A percentile compares a stretch with the other conserved stretches of the same genome.
phyloP scores from a whole-genome alignment of 37 sponge, comb jelly and placozoan species.

The Geodia barretti region DNA sequence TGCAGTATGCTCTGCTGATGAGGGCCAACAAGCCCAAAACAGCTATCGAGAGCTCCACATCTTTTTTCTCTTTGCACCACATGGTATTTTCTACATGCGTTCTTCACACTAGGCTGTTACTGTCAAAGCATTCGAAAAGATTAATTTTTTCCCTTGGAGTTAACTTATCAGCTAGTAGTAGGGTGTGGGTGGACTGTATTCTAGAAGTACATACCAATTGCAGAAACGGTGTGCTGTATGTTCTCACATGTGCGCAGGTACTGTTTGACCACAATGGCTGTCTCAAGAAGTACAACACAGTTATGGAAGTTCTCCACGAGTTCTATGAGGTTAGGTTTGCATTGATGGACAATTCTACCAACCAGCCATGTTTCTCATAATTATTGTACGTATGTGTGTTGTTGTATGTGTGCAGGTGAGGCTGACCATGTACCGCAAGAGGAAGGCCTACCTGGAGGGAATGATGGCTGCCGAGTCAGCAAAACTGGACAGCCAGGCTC shows the following conservation, averaged over 20 bases:
- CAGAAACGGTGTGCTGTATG: not conserved
- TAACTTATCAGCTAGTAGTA: too few relatives aligned
- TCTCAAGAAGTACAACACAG: conserved; percentile 71
- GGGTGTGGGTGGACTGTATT: too few relatives aligned
- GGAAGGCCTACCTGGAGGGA: conserved; percentile 87
- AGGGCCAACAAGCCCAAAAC: too few relatives aligned
- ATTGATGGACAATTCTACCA: not conserved
- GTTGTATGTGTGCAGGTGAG: conserved; percentile 33
- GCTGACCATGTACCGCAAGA: conserved; percentile 68
- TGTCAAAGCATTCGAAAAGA: too few relatives aligned
- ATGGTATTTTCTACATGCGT: too few relatives aligned
- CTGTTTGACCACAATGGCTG: conserved; percentile 89
- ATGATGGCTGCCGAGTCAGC: conserved; percentile 85
- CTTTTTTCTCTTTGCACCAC: too few relatives aligned
- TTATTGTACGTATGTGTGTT: too few relatives aligned
- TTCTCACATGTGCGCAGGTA: conserved; percentile 47
- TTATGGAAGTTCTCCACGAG: conserved; percentile 77
- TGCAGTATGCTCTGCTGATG: too few relatives aligned
- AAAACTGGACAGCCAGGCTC: conserved; percentile 79
- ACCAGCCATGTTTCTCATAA: too few relatives aligned
- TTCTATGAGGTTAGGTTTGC: conserved; percentile 66
- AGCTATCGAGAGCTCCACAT: too few relatives aligned
- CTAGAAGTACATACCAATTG: not conserved
- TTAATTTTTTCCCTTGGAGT: too few relatives aligned
- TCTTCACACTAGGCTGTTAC: too few relatives aligned